Evolutionary conservation across 2,888 invertebrate genomes (phyloP), one percentile per base, ranked within the genome.

Genomic region (Rhamphomyia laevipes): DNA sequence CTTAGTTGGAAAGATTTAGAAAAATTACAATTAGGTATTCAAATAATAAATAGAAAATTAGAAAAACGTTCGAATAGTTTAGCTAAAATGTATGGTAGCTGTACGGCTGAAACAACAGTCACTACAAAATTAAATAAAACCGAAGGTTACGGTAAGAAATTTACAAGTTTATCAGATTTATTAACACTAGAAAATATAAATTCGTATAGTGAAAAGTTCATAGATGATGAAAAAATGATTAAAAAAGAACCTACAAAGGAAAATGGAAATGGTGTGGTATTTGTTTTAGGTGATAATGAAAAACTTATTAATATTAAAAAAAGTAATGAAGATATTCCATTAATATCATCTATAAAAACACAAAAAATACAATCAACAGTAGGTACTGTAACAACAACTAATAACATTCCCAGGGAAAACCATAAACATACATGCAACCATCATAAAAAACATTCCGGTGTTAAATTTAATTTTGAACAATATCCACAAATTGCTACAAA

Each of bases 401-500:
- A 15, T 16, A 5, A 38, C 15, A 38, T 17, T 15, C 17, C 15
- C 7, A 15, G 38, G 38, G 15, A 17, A 17, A 15, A 38, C 2
- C 38, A 38, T 38, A 12, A 43, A 51, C 6, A 55, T 57, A 41
- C 48, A 56, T 3, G 23, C 55, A 1, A 61, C 43, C 59, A 60
- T 16, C 64, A 66, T 59, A 79, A 78, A 60, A 76, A 77, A 72
- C 77, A 80, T 75, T 80, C 81, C 65, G 81, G 82, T 60, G 80
- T 82, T 65, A 83, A 82, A 68, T 83, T 83, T 64, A 82, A 82
- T 65, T 80, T 83, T 62, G 80, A 80, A 66, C 81, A 82, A 69
- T 82, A 81, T 70, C 82, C 82, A 30, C 81, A 82, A 65, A 82
- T 82, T 65, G 81, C 81, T 57, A 80, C 78, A 59, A 82, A 82